These are phyloP conservation scores for Solea solea DNA, from an alignment of 2,113 vertebrate genomes.

Conservation along the genomic window DNA sequence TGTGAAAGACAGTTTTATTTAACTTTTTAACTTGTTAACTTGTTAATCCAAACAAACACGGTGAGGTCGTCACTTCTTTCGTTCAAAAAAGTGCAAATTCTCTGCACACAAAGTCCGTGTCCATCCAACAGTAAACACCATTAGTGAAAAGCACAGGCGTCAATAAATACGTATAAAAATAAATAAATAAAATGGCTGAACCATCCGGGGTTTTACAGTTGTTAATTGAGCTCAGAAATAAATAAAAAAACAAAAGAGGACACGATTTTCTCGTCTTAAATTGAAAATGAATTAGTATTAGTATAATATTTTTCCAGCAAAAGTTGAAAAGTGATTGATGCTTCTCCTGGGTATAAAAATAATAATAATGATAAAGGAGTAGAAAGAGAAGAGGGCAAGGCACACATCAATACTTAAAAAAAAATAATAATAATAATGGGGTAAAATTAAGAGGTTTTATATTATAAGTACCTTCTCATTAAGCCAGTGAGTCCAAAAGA, in stretches of 20 bases:
- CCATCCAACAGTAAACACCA: constrained; percentile 28
- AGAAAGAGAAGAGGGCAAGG: constrained; percentile 42
- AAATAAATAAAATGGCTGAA: constrained; percentile 65
- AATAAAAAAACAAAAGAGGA: constrained; percentile 7
- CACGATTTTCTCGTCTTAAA: no score
- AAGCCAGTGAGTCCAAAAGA: neutral
- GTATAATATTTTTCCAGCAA: no score
- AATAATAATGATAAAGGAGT: neutral
- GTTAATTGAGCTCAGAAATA: constrained; percentile 1
- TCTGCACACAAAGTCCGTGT: neutral
- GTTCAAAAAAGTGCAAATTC: constrained; percentile 37
- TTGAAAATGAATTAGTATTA: no score
- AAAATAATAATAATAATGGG: constrained; percentile 11
- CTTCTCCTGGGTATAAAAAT: neutral
- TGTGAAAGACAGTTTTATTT: no score
- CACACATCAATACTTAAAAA: constrained; percentile 40
- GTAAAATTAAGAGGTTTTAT: constrained; percentile 8
- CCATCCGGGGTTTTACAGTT: constrained; percentile 5
- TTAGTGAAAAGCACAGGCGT: constrained; percentile 23
- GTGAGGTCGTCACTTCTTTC: no score
- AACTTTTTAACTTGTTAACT: no score
- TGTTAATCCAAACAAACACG: no score
- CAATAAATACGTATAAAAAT: constrained; percentile 64
- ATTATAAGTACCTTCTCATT: constrained; percentile 11
- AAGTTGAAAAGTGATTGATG: neutral